A percentile compares a stretch with the other conserved stretches of the same genome.
Conservation (phyloP, 2,888 invertebrate genomes). For the Pachymerium ferrugineum region DNA sequence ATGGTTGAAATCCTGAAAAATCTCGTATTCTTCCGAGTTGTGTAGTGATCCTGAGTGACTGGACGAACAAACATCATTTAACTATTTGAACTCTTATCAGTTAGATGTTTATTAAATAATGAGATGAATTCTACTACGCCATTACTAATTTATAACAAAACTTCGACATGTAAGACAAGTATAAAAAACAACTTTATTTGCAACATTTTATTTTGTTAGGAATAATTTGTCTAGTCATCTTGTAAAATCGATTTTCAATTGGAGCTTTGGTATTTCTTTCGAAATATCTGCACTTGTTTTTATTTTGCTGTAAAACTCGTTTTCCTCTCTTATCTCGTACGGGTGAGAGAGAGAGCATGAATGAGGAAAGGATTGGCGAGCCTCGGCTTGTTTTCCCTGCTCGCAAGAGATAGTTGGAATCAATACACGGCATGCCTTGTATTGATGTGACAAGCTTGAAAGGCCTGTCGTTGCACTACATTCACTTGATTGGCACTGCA, state of each 20-base stretch:
- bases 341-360: conserved; percentile 16
- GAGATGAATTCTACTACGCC: no score
- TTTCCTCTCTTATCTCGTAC: conserved; percentile 10
- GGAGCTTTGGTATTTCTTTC: no score
- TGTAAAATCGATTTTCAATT: conserved; percentile 13
- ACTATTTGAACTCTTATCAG: no score
- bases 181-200: background rate
- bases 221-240: background rate
- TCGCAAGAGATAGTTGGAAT: conserved; percentile 13
- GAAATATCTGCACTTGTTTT: background rate
- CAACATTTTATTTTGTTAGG: background rate
- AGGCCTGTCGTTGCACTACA: conserved; percentile 21
- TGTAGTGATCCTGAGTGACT: no score
- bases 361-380: conserved; percentile 19
- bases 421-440: conserved; percentile 21
- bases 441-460: conserved; percentile 27
- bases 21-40: no score
- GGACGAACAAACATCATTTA: no score
- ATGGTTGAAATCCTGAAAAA: no score
- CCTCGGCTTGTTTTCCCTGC: conserved; percentile 19
- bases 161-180: no score
- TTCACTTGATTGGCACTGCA: conserved; percentile 22
- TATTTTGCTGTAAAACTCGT: conserved; percentile 20
- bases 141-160: no score
- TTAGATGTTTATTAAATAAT: no score